A percentile compares a stretch with the other conserved stretches of the same genome.
Conservation (phyloP, 2,797 vertebrate species). For the Coranthus polyacanthus region DNA sequence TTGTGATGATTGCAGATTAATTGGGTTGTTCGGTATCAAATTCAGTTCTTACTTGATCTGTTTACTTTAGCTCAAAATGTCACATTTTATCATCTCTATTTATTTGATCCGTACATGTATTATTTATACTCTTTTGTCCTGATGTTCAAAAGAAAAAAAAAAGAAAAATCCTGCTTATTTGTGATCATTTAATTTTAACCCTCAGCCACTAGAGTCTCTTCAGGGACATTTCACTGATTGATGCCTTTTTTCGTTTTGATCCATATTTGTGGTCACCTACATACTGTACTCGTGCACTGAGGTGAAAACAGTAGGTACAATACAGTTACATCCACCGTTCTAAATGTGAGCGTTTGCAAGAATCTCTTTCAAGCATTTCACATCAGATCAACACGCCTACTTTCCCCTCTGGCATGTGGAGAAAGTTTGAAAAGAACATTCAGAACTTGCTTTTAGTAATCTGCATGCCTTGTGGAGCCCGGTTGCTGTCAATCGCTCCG, state of each 20-base stretch:
- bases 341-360: conserved; percentile 64
- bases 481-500: conserved; percentile 77
- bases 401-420: conserved; percentile 69
- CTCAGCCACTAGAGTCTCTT: neutral
- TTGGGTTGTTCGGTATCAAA: no score
- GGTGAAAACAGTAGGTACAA: conserved; percentile 58
- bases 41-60: no score
- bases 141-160: no score
- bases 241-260: neutral
- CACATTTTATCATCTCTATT: no score
- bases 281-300: conserved; percentile 44
- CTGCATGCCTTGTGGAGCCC: conserved; percentile 77
- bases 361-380: conserved; percentile 73
- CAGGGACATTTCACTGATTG: neutral
- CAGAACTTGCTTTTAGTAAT: conserved; percentile 81
- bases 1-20: no score
- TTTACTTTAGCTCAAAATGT: no score
- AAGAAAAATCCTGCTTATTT: no score
- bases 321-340: conserved; percentile 58
- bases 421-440: conserved; percentile 81
- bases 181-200: neutral
- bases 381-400: conserved; percentile 72
- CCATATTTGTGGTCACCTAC: conserved; percentile 33
- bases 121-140: no score
- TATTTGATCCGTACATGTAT: no score